Conservation (phyloP, 2,888 invertebrate species). For the Ennomos fuscantarius region DNA sequence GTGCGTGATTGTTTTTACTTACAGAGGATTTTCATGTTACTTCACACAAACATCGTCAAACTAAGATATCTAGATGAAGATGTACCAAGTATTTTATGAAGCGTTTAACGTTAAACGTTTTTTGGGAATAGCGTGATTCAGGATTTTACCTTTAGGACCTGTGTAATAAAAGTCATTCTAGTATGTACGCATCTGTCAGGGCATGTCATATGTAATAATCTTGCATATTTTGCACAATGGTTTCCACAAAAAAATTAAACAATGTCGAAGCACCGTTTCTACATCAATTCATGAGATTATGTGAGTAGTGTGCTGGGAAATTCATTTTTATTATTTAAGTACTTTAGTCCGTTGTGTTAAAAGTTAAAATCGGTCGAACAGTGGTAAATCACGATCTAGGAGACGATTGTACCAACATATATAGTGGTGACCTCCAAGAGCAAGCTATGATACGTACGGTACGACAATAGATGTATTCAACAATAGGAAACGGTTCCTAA, state of each 20-base stretch:
- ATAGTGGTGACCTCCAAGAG: constrained; percentile 67
- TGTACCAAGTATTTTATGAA: too few species aligned
- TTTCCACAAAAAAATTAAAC: constrained; percentile 34
- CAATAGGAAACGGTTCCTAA: constrained; percentile 67
- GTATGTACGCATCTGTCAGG: constrained; percentile 9
- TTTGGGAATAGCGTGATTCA: too few species aligned
- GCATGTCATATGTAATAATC: constrained; percentile 24
- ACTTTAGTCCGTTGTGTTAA: constrained; percentile 7
- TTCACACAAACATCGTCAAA: too few species aligned
- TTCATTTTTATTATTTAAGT: not conserved
- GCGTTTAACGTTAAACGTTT: too few species aligned
- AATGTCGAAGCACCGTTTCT: constrained; percentile 61
- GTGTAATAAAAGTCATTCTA: too few species aligned
- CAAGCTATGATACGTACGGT: constrained; percentile 52
- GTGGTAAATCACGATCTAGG: not conserved
- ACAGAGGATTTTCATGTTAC: not conserved
- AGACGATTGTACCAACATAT: constrained; percentile 1
- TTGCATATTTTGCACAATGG: constrained; percentile 34
- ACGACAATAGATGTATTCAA: constrained; percentile 67
- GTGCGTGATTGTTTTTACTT: constrained; percentile 31
- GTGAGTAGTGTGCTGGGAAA: constrained; percentile 48
- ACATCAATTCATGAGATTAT: constrained; percentile 63
- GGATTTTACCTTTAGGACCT: too few species aligned
- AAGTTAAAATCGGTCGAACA: constrained; percentile 8
- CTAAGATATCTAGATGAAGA: too few species aligned